Base-by-base conservation (phyloP, 2,113 vertebrate genomes). In the Sphaerodactylus townsendi region DNA sequence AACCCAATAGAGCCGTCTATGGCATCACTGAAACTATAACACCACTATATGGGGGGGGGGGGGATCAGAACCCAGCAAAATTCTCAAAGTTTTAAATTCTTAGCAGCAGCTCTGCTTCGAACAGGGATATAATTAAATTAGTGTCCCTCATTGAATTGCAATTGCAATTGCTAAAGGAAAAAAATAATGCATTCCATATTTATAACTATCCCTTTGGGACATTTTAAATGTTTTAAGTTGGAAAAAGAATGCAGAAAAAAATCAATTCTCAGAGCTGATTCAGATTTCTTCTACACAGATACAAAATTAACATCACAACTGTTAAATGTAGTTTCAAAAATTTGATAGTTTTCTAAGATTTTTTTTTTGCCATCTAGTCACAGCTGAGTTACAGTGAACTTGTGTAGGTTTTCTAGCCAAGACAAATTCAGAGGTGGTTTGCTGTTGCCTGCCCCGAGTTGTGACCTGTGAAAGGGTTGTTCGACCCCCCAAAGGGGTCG, bases 1-100 rank as follows among this genome's bases (percentile, higher is more conserved):
- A 85, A 85, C 83, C 69, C 68, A 72, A 72, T 48, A 72, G 76
- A 72, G n/a, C 53, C 35, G 44, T 79, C 76, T 72, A 35, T 79
- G 53, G 68, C 53, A 64, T 23, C 41, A 35, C 50, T 33, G 41
- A 46, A 85, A 79, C 79, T 48, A 62, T 72, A 79, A 46, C 53
- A 37, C 59, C 50, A 62, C 66, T 50, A 53, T 84, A 76, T 78
- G 78, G 56, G n/a, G 41, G 28, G 3, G 79, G 66, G n/a, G 66
- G n/a, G 53, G 75, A 44, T 62, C 46, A 71, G 50, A 37, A 6
- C 85, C 23, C 1, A 73, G 9, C 70, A 82, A 79, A 41, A 79
- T 0, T 8, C 80, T 21, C 30, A 82, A 90, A 86, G 33, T 3
- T 83, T 79, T 68, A 82, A 81, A 78, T 86, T 69, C 15, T 13